Evolutionary conservation across 2,113 vertebrate species (phyloP), one percentile per base, ranked within the genome.

Genomic region (Rhombomys opimus): DNA sequence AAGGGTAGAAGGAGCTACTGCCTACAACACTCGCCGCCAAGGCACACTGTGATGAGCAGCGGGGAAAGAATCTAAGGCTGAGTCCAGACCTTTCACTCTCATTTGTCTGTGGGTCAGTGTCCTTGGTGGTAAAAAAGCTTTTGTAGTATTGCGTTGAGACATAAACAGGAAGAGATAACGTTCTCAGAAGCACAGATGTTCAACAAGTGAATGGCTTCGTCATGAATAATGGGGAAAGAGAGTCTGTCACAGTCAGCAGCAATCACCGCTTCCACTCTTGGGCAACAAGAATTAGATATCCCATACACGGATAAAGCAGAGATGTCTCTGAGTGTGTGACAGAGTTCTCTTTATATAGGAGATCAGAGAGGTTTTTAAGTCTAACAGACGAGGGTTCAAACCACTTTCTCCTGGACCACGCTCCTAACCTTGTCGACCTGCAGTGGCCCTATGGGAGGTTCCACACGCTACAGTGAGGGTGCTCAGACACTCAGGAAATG

Each of bases 211-310:
- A 81, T 0, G 14, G 35, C 41, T 87, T 70, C 59, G 63, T 57
- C 50, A 46, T n/a, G 75, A 88, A 59, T 41, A 76, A 85, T 3
- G 3, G 95, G 86, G n/a, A 35, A 73, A 30, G 35, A 22, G 5
- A 30, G 23, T 12, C 27, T 8, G 2, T 88, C 72, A 80, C 1
- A 78, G 2, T 82, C 35, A 84, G 2, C 32, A 76, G 59, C 12
- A 52, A 89, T 52, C n/a, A 54, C 68, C 72, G 5, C 22, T 89
- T 38, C 94, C 67, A 81, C 6, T 75, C 27, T 11, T 91, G 78
- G 77, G 84, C 78, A 90, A 93, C 46, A 92, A 78, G 46, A 89
- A 72, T 86, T 86, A 81, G 89, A 35, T 81, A 77, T 8, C 41
- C 72, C 27, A 87, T 52, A 52, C 63, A 70, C 32, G 75, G 75